Evolutionary conservation across 2,888 invertebrate species (phyloP), one percentile per base, ranked within the genome.

Genomic region (Crepidodera aurea): DNA sequence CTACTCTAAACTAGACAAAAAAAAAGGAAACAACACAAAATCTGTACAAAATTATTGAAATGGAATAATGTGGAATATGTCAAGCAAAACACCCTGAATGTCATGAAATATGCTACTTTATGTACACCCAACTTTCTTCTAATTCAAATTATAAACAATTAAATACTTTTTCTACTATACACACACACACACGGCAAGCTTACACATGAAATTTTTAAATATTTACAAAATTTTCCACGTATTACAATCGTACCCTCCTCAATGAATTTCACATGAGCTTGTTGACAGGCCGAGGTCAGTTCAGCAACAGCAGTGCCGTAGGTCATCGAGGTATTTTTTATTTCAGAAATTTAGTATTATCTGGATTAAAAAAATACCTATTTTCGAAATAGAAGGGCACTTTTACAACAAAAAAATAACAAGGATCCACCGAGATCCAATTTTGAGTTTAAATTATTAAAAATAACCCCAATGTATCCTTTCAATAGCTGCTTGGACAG

Each of bases 191-290:
- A 75, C 73, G 73, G 72, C 73, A 77, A 74, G 74, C 74, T 75
- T 69, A 71, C 74, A 77, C 75, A 75, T 72, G 60, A 56, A 54
- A 46, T 56, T 19, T 44, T 15, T 48, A 57, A 65, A 54, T 64
- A 71, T 71, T 67, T 71, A 73, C 73, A 73, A 75, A 73, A 70
- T 69, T 73, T 63, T 70, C 68, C 71, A 73, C 71, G 70, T 71
- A 70, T 77, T 78, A 79, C 75, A 73, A 77, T 81, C 81, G 80
- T 81, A 79, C 77, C 80, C 81, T 81, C 81, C 81, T 81, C 81
- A 79, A 75, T 75, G 73, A 75, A 71, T 67, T 73, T 56, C 73
- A 73, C 69, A 74, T 72, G 73, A 73, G 71, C 70, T 72, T 69
- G 69, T 71, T 73, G 71, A 74, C 75, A 75, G 76, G 78, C 78